Percentiles rank a stretch among this genome's conserved stretches.
phyloP scores from a whole-genome alignment of 2,113 vertebrate genomes.

The Oreotrochilus melanogaster region DNA sequence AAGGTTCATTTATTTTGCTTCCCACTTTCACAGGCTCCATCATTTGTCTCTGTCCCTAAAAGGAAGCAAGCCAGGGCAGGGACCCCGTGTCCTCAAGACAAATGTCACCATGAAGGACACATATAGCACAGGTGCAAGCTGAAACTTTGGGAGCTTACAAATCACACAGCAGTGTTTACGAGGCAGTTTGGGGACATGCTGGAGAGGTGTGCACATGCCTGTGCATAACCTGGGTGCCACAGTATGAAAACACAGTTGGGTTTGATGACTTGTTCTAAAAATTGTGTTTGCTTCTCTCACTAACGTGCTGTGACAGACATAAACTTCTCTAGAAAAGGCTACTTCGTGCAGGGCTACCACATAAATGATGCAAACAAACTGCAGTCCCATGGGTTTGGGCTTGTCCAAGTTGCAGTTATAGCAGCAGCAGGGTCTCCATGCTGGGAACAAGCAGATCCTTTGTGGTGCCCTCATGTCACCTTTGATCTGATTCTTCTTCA shows the following conservation, averaged over 20 bases:
- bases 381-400: not conserved
- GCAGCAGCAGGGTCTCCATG: not conserved
- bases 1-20: not conserved
- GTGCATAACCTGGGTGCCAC: not conserved
- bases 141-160: not conserved
- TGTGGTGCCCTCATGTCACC: not conserved
- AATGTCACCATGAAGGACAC: not conserved
- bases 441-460: not conserved
- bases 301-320: not conserved
- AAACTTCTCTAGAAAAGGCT: not conserved
- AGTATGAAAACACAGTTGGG: not conserved
- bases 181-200: not conserved
- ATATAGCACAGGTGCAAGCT: not conserved
- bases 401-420: fast-evolving
- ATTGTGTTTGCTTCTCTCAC: not conserved
- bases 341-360: not conserved
- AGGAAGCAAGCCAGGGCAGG: not conserved
- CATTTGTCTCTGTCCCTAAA: not conserved
- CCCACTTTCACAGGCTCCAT: not conserved
- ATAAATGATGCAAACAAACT: too few species aligned
- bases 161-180: not conserved
- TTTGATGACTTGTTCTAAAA: not conserved
- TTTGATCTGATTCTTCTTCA: not conserved
- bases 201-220: not conserved
- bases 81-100: not conserved